Base-by-base conservation (phyloP, 2,888 invertebrate species). In the Brachycybe producta region DNA sequence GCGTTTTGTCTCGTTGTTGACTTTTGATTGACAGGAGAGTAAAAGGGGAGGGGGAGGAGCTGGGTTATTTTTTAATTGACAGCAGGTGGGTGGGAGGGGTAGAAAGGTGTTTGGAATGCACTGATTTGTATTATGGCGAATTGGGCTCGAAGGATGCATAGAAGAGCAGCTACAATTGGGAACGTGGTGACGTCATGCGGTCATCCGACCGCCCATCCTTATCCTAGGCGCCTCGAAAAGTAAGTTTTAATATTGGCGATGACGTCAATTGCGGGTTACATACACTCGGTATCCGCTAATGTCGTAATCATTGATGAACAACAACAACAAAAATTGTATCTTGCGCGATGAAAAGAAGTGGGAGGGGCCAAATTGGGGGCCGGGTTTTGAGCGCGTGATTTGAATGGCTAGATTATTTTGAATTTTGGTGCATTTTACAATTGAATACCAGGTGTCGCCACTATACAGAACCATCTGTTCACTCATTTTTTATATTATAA, bases 151-250 rank as follows among this genome's bases (percentile, higher is more conserved):
- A 82, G 86, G 70, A 85, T 87, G 80, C 87, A 87, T 73, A 76
- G 86, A 65, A 79, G 87, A 70, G 88, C 87, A 63, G 86, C 86
- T 69, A 86, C 84, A 65, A 75, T 88, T 63, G 83, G 87, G 67
- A 86, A 82, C 71, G 87, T 86, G 64, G 87, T 88, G 62, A 86
- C 87, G 60, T 86, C 86, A 62, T 88, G 88, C 68, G 87, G 86
- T 56, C 87, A 87, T 70, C 84, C 85, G 24, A 79, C 80, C 57
- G 70, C 76, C 26, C 77, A 82, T 57, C 82, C 84, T 19, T 86
- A 85, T 66, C 84, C 85, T 8, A 74, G 86, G 60, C 75, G 86
- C 64, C 71, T 88, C 57, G 87, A 88, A 71, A 88, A 88, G 68
- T 69, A 60, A 62, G 60, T 60, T 32, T 42, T 13, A 26, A n/a